Evolutionary conservation across 2,113 vertebrate genomes (phyloP), one percentile per base, ranked within the genome.

Genomic region (Lagenorhynchus albirostris): DNA sequence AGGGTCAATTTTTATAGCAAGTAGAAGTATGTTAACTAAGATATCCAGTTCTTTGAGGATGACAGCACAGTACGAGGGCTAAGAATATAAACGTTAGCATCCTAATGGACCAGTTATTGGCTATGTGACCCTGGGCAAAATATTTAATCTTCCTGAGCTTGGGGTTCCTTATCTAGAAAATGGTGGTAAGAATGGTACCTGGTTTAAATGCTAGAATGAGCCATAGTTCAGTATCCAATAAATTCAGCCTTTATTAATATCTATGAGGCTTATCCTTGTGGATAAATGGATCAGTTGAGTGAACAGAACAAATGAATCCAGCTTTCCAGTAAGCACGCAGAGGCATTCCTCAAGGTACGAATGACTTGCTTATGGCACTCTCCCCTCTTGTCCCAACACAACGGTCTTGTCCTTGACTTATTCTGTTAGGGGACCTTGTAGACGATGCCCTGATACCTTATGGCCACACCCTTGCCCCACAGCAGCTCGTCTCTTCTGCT

Each of bases 81-180:
- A 68, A 85, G 38, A 44, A 55, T 21, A 65, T 4, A 60, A 67
- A 88, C 10, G 71, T 5, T 21, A 68, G 47, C 47, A 70, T 11
- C 6, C 17, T 63, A 62, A 36, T 3, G 65, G 62, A 25, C 14
- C 17, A 71, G 31, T 70, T 77, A 68, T 47, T 6, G 18, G 25
- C 67, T 50, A n/a, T 8, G 10, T 50, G 36, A 29, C 36, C 13
- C 8, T 17, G 7, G 25, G 21, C 4, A 74, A 80, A 73, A 20
- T 36, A 68, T 25, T 82, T 60, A 53, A 73, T 67, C 23, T 73
- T 91, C 41, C 33, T 36, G 62, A 96, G 33, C 2, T 23, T 55
- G 6, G 77, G 14, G 62, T 79, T 91, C 47, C 33, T 93, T 63
- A 53, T 33, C 47, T 83, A 58, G 68, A 92, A 87, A 65, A 71